Evolutionary conservation across 2,797 vertebrate genomes (phyloP).

Genomic region (Hippopotamyrus pictus): DNA sequence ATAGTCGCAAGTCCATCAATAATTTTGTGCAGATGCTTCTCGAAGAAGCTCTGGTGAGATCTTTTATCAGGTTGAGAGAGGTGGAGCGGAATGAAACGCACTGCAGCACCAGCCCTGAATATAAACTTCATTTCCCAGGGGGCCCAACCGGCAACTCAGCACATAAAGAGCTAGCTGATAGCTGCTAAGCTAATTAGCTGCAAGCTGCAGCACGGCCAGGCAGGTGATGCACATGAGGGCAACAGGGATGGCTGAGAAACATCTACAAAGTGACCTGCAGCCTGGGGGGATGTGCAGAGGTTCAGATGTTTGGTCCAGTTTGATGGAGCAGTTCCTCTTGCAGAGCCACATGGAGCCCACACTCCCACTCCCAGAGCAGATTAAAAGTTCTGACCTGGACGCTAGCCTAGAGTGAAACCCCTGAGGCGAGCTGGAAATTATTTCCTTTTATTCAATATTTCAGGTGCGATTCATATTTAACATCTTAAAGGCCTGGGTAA

Average conservation of each 20-base stretch:
- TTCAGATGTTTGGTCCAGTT: neutral
- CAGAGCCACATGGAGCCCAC: neutral
- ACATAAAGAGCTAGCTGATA: neutral
- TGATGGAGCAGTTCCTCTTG: constrained; percentile 1
- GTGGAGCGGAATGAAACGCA: neutral
- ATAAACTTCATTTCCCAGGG: neutral
- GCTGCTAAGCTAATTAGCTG: neutral
- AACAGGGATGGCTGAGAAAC: neutral
- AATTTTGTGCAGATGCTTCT: neutral
- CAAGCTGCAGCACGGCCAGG: neutral
- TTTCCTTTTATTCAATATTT: constrained; percentile 2
- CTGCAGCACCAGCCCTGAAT: neutral
- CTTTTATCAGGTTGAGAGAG: neutral
- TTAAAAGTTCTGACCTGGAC: neutral
- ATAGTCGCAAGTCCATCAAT: neutral
- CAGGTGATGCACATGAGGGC: neutral
- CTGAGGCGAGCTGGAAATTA: neutral
- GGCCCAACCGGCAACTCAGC: neutral
- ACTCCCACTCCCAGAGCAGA: neutral
- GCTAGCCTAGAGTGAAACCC: neutral
- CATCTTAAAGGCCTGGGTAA: constrained; percentile 10
- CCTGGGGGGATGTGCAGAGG: neutral
- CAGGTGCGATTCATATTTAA: constrained; percentile 6
- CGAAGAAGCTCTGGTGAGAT: neutral
- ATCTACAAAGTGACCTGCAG: neutral